Conservation (phyloP, 2,113 vertebrate species). For the Gallinago media region DNA sequence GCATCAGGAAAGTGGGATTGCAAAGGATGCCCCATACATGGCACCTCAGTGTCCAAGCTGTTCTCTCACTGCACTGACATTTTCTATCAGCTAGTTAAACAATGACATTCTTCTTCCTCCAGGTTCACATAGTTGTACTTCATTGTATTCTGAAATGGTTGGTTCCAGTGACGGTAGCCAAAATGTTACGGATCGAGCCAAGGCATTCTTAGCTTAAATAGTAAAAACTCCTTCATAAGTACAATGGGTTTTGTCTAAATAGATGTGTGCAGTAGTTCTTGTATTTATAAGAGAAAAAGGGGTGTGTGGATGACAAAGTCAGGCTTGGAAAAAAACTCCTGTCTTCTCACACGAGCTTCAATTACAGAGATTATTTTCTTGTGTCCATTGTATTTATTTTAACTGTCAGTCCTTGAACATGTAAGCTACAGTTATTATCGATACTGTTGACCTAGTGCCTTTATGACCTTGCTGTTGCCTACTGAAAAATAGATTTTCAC, state of each 20-base stretch:
- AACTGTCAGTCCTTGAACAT: neutral
- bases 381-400: neutral
- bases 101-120: neutral
- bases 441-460: neutral
- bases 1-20: neutral
- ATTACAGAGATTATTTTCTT: neutral
- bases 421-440: neutral
- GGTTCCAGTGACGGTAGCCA: neutral
- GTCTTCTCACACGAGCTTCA: neutral
- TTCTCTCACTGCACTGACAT: neutral
- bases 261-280: neutral
- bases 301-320: neutral
- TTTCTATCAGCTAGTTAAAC: neutral
- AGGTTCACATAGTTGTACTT: neutral
- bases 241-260: neutral
- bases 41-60: neutral
- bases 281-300: neutral
- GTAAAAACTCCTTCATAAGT: neutral
- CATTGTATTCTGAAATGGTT: neutral
- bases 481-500: neutral
- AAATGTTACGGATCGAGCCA: neutral
- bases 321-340: neutral
- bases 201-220: neutral
- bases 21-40: neutral
- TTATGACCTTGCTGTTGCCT: neutral